These are phyloP conservation scores for Xanthorhoe spadicearia DNA, from an alignment of 2,888 invertebrate species.

Conservation along the genomic window DNA sequence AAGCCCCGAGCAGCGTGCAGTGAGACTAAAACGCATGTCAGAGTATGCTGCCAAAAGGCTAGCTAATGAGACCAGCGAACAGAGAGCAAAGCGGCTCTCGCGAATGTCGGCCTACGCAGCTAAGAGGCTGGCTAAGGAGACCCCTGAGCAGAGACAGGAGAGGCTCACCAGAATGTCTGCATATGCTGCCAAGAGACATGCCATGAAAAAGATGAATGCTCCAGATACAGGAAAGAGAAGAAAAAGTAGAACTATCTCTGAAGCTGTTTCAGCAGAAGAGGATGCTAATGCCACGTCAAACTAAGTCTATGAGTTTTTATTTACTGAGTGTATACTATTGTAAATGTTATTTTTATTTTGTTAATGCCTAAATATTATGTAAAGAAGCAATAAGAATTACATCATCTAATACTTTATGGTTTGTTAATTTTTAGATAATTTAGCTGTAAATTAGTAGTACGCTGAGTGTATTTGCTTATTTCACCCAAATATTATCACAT, in stretches of 20 bases:
- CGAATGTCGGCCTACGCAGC: constrained; percentile 80
- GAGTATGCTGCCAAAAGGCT: constrained; percentile 75
- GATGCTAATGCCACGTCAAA: constrained; percentile 13
- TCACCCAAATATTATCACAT: not conserved
- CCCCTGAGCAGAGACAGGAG: constrained; percentile 68
- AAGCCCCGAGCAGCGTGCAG: constrained; percentile 70
- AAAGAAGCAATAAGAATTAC: constrained; percentile 3
- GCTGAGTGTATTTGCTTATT: constrained; percentile 1
- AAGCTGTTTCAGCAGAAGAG: constrained; percentile 17
- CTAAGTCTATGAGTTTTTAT: constrained; percentile 43
- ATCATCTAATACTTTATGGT: not conserved
- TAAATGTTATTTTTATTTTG: not conserved
- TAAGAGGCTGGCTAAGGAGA: constrained; percentile 71
- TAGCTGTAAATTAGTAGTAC: constrained; percentile 11
- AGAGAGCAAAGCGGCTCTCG: constrained; percentile 69
- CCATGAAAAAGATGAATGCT: constrained; percentile 58
- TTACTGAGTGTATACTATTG: not conserved
- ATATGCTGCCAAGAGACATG: constrained; percentile 73
- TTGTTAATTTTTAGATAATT: constrained; percentile 11
- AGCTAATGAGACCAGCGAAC: constrained; percentile 69
- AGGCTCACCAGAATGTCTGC: constrained; percentile 75
- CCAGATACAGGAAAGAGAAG: constrained; percentile 18
- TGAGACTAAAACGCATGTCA: constrained; percentile 74
- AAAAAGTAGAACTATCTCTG: constrained; percentile 12
- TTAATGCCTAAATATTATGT: constrained; percentile 5